phyloP scores from a whole-genome alignment of 1,140 invertebrate species.

The Galendromus occidentalis region DNA sequence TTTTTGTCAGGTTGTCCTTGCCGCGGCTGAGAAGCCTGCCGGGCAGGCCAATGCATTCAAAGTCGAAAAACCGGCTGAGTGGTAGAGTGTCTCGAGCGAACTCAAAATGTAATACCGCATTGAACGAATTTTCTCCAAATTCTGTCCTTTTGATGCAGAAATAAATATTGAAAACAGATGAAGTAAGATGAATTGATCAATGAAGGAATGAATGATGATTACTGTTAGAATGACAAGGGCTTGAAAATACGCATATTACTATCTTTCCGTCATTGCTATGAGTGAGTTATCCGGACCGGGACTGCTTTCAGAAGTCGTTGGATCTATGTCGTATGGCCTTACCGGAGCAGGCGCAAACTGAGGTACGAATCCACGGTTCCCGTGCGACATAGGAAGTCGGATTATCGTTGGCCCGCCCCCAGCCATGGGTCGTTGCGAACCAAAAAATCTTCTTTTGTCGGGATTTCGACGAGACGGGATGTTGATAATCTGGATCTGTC shows the following conservation, averaged over 20 bases:
- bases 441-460: neutral
- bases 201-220: neutral
- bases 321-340: neutral
- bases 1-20: neutral
- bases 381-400: neutral
- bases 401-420: neutral
- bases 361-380: neutral
- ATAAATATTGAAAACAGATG: neutral
- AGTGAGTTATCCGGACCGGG: neutral
- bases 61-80: neutral
- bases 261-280: neutral
- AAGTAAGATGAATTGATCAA: neutral
- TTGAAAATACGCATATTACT: too few species aligned
- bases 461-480: neutral
- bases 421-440: neutral
- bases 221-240: too few species aligned
- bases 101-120: neutral
- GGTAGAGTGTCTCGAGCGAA: neutral
- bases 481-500: constrained; percentile 1
- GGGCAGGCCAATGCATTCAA: neutral
- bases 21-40: neutral
- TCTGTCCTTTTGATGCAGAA: too few species aligned
- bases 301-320: neutral
- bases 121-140: too few species aligned
- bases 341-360: neutral